Evolutionary conservation across 2,797 vertebrate genomes (phyloP).

Genomic region (Holocentrus rufus): DNA sequence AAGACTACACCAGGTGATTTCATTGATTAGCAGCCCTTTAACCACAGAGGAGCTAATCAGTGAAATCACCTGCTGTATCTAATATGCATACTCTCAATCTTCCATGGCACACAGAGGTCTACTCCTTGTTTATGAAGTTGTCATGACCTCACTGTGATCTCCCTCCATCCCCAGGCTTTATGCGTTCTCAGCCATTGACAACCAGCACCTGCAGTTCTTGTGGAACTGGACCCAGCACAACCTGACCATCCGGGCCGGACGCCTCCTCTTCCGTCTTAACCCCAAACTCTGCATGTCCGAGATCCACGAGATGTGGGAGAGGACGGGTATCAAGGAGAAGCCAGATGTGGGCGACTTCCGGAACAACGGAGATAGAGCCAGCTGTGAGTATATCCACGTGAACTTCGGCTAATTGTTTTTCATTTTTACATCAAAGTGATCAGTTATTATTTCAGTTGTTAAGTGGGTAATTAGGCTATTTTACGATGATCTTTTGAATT

Average conservation of each 20-base stretch:
- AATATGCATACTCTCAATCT: too few relatives aligned
- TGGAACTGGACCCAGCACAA: conserved; percentile 99
- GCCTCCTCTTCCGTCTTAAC: conserved; percentile 95
- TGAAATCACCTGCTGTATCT: too few relatives aligned
- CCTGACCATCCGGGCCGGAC: conserved; percentile 90
- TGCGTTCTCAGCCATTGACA: conserved; percentile 93
- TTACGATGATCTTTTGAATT: background rate
- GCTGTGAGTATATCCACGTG: conserved; percentile 86
- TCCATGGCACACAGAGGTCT: too few relatives aligned
- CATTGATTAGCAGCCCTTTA: too few relatives aligned
- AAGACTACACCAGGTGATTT: too few relatives aligned
- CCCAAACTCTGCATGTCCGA: conserved; percentile 96
- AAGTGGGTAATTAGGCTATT: background rate
- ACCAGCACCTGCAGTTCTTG: conserved; percentile 94
- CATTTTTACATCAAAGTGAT: background rate
- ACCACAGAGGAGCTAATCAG: too few relatives aligned
- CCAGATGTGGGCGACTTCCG: conserved; percentile 89
- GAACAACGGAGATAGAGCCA: conserved; percentile 95
- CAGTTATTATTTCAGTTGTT: background rate
- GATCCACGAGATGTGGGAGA: conserved; percentile 95
- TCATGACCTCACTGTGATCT: conserved; percentile 22
- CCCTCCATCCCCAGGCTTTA: conserved; percentile 83
- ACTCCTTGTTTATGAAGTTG: too few relatives aligned
- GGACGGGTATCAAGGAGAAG: conserved; percentile 86
- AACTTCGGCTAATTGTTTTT: background rate